phyloP scores from a whole-genome alignment of 2,797 vertebrate species.

The Arrhamphus sclerolepis region DNA sequence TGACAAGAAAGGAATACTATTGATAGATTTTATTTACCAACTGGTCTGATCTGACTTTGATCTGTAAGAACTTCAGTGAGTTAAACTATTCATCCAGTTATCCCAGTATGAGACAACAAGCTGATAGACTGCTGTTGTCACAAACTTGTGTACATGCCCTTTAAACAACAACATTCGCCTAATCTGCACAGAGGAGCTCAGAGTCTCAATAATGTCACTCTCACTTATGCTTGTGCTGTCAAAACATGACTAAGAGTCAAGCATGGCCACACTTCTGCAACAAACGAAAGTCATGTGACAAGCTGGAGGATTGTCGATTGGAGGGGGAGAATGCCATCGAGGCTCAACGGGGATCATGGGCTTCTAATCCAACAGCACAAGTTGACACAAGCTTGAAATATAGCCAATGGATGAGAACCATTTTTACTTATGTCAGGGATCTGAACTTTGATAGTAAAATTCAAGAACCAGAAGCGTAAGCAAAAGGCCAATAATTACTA shows the following conservation, averaged over 20 bases:
- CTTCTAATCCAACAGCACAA: conserved; percentile 68
- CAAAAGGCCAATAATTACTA: no score
- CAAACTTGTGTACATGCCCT: no score
- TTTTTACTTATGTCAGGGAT: background rate
- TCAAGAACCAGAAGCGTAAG: conserved; percentile 6
- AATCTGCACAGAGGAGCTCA: no score
- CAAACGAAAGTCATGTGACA: conserved; percentile 48
- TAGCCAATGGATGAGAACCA: conserved; percentile 40
- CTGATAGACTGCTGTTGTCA: no score
- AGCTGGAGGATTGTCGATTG: conserved; percentile 40
- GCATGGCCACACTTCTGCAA: conserved; percentile 20
- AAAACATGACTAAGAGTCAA: conserved; percentile 23
- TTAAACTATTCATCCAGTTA: no score
- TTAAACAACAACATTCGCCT: no score
- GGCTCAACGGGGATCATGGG: conserved; percentile 69
- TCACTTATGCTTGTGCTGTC: conserved; percentile 6
- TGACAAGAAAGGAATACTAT: no score
- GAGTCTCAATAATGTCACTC: conserved; percentile 18
- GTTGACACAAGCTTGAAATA: conserved; percentile 59
- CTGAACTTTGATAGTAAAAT: conserved; percentile 4
- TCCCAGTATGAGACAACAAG: no score
- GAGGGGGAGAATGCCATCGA: conserved; percentile 33
- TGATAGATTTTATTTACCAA: no score
- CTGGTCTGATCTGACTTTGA: no score
- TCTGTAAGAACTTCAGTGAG: no score